These are phyloP conservation scores for Apeira syringaria DNA, from an alignment of 2,888 invertebrate species.

Conservation along the genomic window DNA sequence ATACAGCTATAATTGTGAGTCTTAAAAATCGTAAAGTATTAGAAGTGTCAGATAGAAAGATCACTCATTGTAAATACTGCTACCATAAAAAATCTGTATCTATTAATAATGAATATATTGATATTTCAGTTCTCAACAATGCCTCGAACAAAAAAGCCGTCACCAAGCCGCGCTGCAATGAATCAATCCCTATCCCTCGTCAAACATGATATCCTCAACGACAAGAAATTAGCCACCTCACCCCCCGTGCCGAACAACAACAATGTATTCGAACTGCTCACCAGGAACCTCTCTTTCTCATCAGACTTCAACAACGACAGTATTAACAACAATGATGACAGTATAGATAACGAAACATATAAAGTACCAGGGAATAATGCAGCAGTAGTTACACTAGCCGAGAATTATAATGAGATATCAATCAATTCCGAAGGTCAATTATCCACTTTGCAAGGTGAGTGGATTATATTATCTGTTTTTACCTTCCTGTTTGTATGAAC, in stretches of 20 bases:
- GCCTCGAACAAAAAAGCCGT: constrained; percentile 82
- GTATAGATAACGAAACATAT: constrained; percentile 65
- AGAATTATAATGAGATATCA: constrained; percentile 79
- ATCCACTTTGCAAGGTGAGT: constrained; percentile 72
- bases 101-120: too few species aligned
- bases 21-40: too few species aligned
- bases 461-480: constrained; percentile 1
- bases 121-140: constrained; percentile 84
- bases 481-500: neutral
- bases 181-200: constrained; percentile 71
- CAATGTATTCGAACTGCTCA: constrained; percentile 72
- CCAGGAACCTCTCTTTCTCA: constrained; percentile 75
- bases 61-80: too few species aligned
- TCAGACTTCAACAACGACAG: constrained; percentile 79
- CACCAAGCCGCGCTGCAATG: constrained; percentile 66
- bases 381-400: constrained; percentile 59
- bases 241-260: constrained; percentile 49
- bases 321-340: constrained; percentile 67
- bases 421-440: constrained; percentile 74
- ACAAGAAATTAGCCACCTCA: constrained; percentile 51
- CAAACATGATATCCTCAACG: constrained; percentile 69
- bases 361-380: constrained; percentile 74
- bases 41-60: too few species aligned
- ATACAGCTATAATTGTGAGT: too few species aligned
- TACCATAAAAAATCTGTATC: too few species aligned